phyloP scores from a whole-genome alignment of 2,888 invertebrate genomes.

The Athalia circularis region DNA sequence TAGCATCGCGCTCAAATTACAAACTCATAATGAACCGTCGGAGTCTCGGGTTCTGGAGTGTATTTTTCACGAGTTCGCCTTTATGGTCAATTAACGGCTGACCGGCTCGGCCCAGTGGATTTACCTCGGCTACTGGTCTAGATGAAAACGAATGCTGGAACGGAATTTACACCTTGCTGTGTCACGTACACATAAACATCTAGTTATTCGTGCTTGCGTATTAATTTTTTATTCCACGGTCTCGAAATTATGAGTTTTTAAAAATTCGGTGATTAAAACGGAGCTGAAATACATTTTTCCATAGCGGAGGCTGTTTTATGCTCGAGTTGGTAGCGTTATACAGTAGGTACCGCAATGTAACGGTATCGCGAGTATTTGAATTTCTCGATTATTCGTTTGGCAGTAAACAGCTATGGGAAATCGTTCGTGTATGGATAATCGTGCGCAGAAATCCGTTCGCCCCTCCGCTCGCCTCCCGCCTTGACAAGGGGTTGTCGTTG shows the following conservation, averaged over 20 bases:
- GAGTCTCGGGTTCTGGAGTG: conserved; percentile 62
- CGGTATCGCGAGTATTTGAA: neutral
- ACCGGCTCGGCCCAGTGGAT: conserved; percentile 47
- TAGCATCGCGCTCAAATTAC: conserved; percentile 61
- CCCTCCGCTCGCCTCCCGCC: neutral
- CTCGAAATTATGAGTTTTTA: neutral
- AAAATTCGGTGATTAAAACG: conserved; percentile 24
- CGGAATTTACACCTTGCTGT: neutral
- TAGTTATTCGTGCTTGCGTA: neutral
- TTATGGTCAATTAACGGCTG: conserved; percentile 64
- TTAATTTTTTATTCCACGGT: too few species aligned
- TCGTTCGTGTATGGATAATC: conserved; percentile 31
- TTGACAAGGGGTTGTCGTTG: conserved; percentile 17
- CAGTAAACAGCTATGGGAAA: conserved; percentile 10
- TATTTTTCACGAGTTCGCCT: conserved; percentile 65
- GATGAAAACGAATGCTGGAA: conserved; percentile 38
- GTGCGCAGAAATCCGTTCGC: conserved; percentile 23
- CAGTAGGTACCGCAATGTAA: neutral
- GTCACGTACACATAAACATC: conserved; percentile 5
- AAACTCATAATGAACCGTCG: conserved; percentile 62
- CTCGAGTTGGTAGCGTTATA: too few species aligned
- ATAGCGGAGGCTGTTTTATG: neutral
- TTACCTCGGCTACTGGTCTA: conserved; percentile 24
- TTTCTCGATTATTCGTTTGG: neutral
- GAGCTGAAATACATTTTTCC: conserved; percentile 11